Evolutionary conservation across 2,888 invertebrate species (phyloP), one percentile per base, ranked within the genome.

Genomic region (Tetragnatha montana): DNA sequence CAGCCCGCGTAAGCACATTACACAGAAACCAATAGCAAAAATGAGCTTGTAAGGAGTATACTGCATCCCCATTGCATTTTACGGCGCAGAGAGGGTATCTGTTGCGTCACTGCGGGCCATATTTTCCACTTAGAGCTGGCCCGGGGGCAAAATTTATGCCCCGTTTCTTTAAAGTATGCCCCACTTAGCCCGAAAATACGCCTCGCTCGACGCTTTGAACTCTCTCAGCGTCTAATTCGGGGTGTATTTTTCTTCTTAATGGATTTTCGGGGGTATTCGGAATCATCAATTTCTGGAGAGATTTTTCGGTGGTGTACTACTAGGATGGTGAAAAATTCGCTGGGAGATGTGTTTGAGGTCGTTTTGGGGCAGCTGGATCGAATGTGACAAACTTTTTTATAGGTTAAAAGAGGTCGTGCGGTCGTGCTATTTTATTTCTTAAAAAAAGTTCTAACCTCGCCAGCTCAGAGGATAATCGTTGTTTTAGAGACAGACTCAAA

Each of bases 11-110:
- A 76, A 76, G 50, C 50, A n/a, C 49, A 76, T 76, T 82, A 82
- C 71, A 22, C n/a, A 74, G 35, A 73, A 69, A 74, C 82, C 49
- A 82, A 82, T 73, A 73, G 51, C 22, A 60, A 73, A 4, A 19
- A 51, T 14, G 49, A 82, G 51, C 82, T 8, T 74, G 82, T 74
- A 74, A 74, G 73, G 51, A 60, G 60, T 7, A 74, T 74, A 81
- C 51, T 51, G 50, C 73, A n/a, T 60, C 22, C 75, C 68, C 60
- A 84, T 84, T 84, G 68, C 76, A 49, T 70, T 84, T 84, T 84
- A 84, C 75, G 84, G 47, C 12, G 51, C 17, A 35, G 35, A 35
- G 35, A 35, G 69, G n/a, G 14, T 60, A 10, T 12, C 12, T 76
- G 47, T 19, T 14, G 35, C 69, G 49, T 21, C 14, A 17, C 60